Base-by-base conservation (phyloP, 2,113 vertebrate species). In the Cichladusa arquata region DNA sequence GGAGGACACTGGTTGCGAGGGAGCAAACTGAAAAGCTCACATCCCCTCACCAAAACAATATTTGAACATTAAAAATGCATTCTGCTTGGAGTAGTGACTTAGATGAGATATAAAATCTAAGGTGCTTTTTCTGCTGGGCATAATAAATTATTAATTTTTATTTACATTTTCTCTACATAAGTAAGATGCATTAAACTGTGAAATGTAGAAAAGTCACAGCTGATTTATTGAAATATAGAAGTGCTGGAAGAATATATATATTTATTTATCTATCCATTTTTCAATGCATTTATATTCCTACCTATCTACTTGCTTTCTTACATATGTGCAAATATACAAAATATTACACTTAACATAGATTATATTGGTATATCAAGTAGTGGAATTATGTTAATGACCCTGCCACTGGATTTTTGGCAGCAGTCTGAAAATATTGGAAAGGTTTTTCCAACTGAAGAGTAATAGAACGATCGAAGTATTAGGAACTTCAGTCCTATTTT, bases 131-230 rank as follows among this genome's bases (percentile, higher is more conserved):
- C 71, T 96, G 33, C 34, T 67, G 76, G 36, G 48, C 70, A 85
- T 93, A 96, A 87, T 87, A 88, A 86, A 38, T 44, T 90, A 86
- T 95, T 96, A 86, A 92, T 95, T 98, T 97, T 97, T 61, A 92
- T 96, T 97, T 97, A 81, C n/a, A 45, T 96, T 96, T 97, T 96
- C 73, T 95, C 70, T 93, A 69, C 15, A 89, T 95, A 44, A 95
- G 31, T 81, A 95, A 61, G 47, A 80, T 78, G 44, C 83, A 91
- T 95, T 93, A 91, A 96, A 95, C 66, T 91, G 50, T 94, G 97
- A 96, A 96, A 96, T 51, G 56, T 19, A 86, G 76, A 70, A 44
- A 95, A 96, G 91, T 96, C 57, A 65, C 85, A 86, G n/a, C 22
- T 96, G 81, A 91, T 89, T 26, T 77, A 53, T 86, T 85, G 44